Conservation (phyloP, 2,888 invertebrate genomes). For the Acanthosepion esculentum region DNA sequence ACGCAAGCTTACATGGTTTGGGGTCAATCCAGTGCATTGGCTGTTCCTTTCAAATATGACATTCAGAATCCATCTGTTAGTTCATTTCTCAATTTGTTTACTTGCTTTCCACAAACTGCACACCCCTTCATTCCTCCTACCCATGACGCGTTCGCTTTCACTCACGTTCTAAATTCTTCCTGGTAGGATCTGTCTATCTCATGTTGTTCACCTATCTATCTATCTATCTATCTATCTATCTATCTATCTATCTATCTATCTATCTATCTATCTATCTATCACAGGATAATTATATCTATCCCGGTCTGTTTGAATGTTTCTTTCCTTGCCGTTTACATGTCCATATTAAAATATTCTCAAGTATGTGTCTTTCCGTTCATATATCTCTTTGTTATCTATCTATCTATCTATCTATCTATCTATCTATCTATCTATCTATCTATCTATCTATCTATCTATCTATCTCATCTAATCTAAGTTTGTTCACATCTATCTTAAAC, state of each 20-base stretch:
- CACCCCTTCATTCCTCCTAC: neutral
- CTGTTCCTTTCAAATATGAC: neutral
- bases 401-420: neutral
- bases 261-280: neutral
- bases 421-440: neutral
- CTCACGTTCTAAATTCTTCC: neutral
- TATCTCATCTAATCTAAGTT: too few relatives aligned
- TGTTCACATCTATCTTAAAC: too few relatives aligned
- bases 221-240: too few relatives aligned
- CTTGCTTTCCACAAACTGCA: neutral
- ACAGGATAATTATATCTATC: too few relatives aligned
- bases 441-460: neutral
- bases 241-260: neutral
- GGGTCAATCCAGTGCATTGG: neutral
- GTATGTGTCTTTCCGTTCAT: too few relatives aligned
- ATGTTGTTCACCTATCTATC: neutral
- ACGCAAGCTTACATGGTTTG: neutral
- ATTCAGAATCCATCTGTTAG: slow-evolving; percentile 20
- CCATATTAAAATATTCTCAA: too few relatives aligned
- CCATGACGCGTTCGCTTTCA: neutral
- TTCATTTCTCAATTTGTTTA: neutral
- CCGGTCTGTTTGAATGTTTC: too few relatives aligned
- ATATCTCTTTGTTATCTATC: neutral
- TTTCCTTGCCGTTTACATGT: too few relatives aligned
- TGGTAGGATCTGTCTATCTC: too few relatives aligned